A percentile compares a stretch with the other conserved stretches of the same genome.
phyloP scores from a whole-genome alignment of 2,113 vertebrate species.

The Bettongia penicillata region DNA sequence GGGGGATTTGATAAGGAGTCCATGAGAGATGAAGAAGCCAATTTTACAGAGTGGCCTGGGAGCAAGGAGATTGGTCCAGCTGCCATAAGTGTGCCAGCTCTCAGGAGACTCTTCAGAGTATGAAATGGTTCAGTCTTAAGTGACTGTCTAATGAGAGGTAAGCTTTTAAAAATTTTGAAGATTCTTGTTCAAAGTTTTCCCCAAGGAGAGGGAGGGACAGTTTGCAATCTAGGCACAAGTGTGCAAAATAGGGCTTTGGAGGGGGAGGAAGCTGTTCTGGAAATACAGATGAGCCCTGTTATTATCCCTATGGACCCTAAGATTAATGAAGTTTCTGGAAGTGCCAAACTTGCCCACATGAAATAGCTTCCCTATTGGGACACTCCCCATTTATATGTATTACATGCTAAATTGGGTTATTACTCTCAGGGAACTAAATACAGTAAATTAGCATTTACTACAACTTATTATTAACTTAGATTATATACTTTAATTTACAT shows the following conservation, averaged over 20 bases:
- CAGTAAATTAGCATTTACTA: neutral
- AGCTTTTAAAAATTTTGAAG: conserved; percentile 25
- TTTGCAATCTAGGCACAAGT: neutral
- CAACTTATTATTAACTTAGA: neutral
- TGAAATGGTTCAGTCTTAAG: conserved; percentile 33
- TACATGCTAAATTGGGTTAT: neutral
- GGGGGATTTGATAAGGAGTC: neutral
- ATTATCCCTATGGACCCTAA: neutral
- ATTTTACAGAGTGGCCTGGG: neutral
- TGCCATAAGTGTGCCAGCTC: conserved; percentile 25
- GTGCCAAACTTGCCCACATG: neutral
- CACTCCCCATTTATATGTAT: neutral
- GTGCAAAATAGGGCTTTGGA: neutral
- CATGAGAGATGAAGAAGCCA: neutral
- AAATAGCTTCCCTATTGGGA: neutral
- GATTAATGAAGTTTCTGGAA: neutral
- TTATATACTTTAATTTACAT: neutral
- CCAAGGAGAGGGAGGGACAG: neutral
- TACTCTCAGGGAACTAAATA: neutral
- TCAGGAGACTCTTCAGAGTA: neutral
- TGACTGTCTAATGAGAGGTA: conserved; percentile 45
- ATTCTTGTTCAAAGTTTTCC: conserved; percentile 31
- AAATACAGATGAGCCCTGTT: neutral
- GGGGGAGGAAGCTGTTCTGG: neutral
- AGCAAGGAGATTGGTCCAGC: neutral